phyloP scores from a whole-genome alignment of 2,797 vertebrate species.

The Artibeus jamaicensis region DNA sequence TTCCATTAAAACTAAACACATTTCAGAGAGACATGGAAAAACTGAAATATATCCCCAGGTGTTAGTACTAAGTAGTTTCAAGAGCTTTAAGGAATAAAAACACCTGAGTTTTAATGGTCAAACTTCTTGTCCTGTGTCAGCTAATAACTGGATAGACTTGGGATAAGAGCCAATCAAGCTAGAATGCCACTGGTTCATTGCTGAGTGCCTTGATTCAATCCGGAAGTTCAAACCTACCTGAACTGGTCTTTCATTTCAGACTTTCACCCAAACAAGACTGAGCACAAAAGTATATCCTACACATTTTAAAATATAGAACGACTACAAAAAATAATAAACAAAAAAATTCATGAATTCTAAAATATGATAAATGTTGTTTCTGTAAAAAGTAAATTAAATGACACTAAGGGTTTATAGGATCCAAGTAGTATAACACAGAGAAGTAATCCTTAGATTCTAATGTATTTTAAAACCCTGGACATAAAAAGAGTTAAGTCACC shows the following conservation, averaged over 20 bases:
- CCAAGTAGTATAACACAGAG: background rate
- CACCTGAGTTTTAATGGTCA: background rate
- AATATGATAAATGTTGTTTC: background rate
- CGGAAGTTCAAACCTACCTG: background rate
- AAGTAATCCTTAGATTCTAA: background rate
- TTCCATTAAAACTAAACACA: background rate
- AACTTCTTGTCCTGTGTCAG: background rate
- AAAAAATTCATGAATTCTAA: background rate
- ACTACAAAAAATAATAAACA: background rate
- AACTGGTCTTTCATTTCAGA: background rate
- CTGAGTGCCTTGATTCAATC: background rate
- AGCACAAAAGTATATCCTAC: background rate
- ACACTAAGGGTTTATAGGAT: background rate
- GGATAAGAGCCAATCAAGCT: background rate
- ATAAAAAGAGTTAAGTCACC: constrained; percentile 18
- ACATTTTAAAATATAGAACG: background rate
- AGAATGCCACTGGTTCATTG: background rate
- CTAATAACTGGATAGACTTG: background rate
- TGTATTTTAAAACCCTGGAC: background rate
- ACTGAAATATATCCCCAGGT: background rate
- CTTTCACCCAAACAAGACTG: background rate
- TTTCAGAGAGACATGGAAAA: background rate
- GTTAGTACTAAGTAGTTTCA: background rate
- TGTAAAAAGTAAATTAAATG: background rate
- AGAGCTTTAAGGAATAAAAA: background rate